A percentile compares a stretch with the other conserved stretches of the same genome.
phyloP scores from a whole-genome alignment of 2,888 invertebrate genomes.

The Chalcosyrphus nemorum region DNA sequence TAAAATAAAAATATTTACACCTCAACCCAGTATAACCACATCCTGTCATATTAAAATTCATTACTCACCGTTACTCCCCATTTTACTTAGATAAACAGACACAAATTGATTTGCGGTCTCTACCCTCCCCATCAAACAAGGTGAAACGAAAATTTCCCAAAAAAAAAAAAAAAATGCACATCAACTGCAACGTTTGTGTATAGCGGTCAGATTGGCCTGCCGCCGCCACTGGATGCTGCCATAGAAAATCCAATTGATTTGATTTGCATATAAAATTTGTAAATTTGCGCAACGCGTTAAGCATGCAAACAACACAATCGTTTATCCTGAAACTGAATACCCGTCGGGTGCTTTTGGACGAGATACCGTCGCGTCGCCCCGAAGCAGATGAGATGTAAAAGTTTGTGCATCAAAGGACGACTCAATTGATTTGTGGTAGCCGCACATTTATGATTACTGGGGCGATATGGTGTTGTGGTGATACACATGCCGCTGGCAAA shows the following conservation, averaged over 20 bases:
- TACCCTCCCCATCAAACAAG: constrained; percentile 2
- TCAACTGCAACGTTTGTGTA: constrained; percentile 23
- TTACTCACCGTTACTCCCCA: constrained; percentile 14
- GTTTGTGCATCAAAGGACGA: constrained; percentile 23
- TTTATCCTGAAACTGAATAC: constrained; percentile 11
- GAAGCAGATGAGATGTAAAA: not conserved
- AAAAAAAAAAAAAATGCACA: constrained; percentile 58
- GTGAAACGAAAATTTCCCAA: constrained; percentile 12
- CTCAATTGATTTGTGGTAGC: constrained; percentile 60
- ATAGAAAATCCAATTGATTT: constrained; percentile 61
- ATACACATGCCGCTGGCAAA: not conserved
- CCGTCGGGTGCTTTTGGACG: too few relatives aligned
- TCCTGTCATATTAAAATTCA: not conserved
- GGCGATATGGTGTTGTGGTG: not conserved
- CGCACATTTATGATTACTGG: constrained; percentile 52
- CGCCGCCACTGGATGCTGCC: not conserved
- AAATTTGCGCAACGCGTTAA: constrained; percentile 58
- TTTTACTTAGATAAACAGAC: constrained; percentile 36
- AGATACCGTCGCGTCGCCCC: not conserved
- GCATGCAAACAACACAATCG: constrained; percentile 58
- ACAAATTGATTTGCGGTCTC: constrained; percentile 51
- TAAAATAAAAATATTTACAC: too few relatives aligned
- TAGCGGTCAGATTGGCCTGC: not conserved
- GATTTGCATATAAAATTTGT: constrained; percentile 61
- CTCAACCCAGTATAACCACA: not conserved